These are phyloP conservation scores for Dasypus novemcinctus DNA, from an alignment of 2,113 vertebrate genomes.

Conservation along the genomic window DNA sequence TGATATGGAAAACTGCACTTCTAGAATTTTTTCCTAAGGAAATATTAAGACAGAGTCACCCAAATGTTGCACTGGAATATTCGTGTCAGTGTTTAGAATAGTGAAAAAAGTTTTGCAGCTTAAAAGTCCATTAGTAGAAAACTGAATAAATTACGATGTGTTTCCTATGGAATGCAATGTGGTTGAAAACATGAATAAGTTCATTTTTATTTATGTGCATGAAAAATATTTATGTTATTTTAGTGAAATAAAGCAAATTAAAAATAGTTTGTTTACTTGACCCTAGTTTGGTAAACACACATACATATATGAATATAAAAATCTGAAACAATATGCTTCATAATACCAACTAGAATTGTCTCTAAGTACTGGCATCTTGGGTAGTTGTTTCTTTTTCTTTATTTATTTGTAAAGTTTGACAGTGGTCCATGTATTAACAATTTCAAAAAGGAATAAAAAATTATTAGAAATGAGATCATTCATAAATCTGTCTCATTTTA, in stretches of 20 bases:
- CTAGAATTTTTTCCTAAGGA: conserved; percentile 8
- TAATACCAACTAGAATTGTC: not conserved
- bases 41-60: not conserved
- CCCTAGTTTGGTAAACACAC: not conserved
- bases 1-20: not conserved
- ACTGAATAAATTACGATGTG: not conserved
- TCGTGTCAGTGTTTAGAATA: not conserved
- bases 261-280: not conserved
- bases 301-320: not conserved
- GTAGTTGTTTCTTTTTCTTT: not conserved
- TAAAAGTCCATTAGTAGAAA: not conserved
- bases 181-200: conserved; percentile 12
- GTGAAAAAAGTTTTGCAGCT: conserved; percentile 18
- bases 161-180: not conserved
- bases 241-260: not conserved
- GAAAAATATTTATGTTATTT: conserved; percentile 7
- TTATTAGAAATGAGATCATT: not conserved
- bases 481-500: not conserved
- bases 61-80: not conserved
- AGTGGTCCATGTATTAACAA: not conserved
- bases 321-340: not conserved
- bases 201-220: conserved; percentile 21
- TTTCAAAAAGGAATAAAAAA: not conserved
- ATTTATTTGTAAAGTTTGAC: not conserved
- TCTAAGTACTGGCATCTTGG: not conserved